Percentiles rank a stretch among this genome's conserved stretches.
Conservation (phyloP, 2,888 invertebrate species). For the Trypoxylon attenuatum region DNA sequence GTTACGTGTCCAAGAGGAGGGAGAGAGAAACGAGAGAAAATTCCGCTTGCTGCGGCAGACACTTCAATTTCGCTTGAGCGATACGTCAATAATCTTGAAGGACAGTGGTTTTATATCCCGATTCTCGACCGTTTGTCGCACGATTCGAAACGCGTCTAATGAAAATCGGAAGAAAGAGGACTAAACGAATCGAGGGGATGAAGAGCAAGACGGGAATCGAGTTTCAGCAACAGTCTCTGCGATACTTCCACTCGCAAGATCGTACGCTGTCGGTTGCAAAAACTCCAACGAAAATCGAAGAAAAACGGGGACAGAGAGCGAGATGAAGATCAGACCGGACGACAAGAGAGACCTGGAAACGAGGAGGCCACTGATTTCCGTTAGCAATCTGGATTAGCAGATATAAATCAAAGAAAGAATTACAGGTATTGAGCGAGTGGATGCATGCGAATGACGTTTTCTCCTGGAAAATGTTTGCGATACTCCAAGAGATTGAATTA, state of each 20-base stretch:
- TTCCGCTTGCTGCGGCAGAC: slow-evolving; percentile 44
- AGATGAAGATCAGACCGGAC: neutral
- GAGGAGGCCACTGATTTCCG: slow-evolving; percentile 36
- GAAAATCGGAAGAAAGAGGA: slow-evolving; percentile 27
- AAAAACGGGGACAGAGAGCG: slow-evolving; percentile 2
- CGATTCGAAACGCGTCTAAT: slow-evolving; percentile 40
- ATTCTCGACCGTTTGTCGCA: slow-evolving; percentile 22
- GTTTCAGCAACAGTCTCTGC: slow-evolving; percentile 30
- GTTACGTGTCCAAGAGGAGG: slow-evolving; percentile 11
- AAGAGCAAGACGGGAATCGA: slow-evolving; percentile 11
- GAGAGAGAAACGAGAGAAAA: too few relatives aligned
- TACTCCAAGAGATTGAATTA: too few relatives aligned
- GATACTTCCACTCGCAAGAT: too few relatives aligned
- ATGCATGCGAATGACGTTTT: slow-evolving; percentile 7
- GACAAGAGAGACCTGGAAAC: slow-evolving; percentile 5
- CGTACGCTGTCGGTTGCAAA: too few relatives aligned
- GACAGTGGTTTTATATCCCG: slow-evolving; percentile 46
- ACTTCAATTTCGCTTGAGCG: slow-evolving; percentile 46
- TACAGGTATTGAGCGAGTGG: slow-evolving; percentile 22
- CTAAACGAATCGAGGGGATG: too few relatives aligned
- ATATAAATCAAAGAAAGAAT: slow-evolving; percentile 64
- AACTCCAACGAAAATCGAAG: slow-evolving; percentile 5
- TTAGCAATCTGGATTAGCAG: slow-evolving; percentile 50
- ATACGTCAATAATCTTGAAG: slow-evolving; percentile 52
- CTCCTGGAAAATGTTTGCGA: too few relatives aligned